Conservation (phyloP, 2,797 vertebrate genomes). For the Agapornis canus region DNA sequence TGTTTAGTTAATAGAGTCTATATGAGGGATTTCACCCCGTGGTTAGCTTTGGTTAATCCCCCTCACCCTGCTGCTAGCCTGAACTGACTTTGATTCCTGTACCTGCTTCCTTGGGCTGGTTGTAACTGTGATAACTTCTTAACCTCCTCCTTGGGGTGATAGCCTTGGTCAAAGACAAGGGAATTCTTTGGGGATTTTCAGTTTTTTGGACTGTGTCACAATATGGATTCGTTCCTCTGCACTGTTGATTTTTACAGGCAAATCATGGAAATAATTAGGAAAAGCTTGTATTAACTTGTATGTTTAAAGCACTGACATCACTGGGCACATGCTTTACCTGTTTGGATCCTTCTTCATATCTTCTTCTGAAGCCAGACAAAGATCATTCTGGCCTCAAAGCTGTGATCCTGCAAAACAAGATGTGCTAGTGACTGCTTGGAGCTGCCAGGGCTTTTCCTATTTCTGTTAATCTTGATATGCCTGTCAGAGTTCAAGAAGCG, state of each 20-base stretch:
- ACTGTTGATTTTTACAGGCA: not conserved
- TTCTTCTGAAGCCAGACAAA: not conserved
- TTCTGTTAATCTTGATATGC: not conserved
- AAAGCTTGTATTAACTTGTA: not conserved
- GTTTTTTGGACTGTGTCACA: not conserved
- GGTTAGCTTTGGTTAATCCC: not conserved
- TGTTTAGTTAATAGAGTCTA: not conserved
- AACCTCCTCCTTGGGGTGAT: not conserved
- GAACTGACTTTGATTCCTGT: not conserved
- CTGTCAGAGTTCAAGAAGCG: not conserved
- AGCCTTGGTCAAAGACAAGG: not conserved
- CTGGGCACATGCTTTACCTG: not conserved
- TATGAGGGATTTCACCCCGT: not conserved
- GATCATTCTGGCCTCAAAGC: not conserved
- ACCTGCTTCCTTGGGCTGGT: not conserved
- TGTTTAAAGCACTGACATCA: not conserved
- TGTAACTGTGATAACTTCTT: not conserved
- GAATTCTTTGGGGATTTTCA: not conserved
- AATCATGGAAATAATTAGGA: not conserved
- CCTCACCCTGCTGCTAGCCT: not conserved
- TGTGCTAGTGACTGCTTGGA: not conserved
- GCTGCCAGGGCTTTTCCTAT: not conserved
- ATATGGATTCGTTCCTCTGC: not conserved
- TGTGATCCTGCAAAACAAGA: not conserved
- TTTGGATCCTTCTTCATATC: not conserved